Evolutionary conservation across 2,113 vertebrate species (phyloP), one percentile per base, ranked within the genome.

Genomic region (Pyxicephalus adspersus): DNA sequence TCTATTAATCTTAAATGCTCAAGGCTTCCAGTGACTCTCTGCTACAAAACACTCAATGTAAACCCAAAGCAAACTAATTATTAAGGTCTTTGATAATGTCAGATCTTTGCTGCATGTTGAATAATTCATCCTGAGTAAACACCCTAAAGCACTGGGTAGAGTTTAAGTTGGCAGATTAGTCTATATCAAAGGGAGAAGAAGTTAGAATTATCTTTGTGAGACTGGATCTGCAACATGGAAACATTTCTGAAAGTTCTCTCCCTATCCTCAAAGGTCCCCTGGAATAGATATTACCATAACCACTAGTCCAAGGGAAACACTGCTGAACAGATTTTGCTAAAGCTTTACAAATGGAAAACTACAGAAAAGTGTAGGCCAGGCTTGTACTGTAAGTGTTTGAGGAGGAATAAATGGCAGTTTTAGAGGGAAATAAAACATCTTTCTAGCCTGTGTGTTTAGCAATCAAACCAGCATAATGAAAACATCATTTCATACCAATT

Each of bases 81-180:
- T 64, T 77, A 50, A 77, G 75, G 60, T 52, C 45, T 77, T 65
- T 77, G 75, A 77, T 77, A 77, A 64, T 65, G 75, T 77, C 34
- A 54, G 45, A 77, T 50, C 61, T 50, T 64, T 23, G 25, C 75
- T 65, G 61, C 34, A 51, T 63, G 19, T 45, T 64, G 45, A 77
- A 77, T 77, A 64, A 77, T 77, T 77, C 61, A 77, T 64, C 18
- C 45, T 77, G 65, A 64, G 45, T 77, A 77, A 77, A 77, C 61
- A 64, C 45, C 75, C 75, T 29, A 64, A 77, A 77, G 75, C 45
- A 29, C 45, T 22, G 60, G 61, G 34, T 54, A 64, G 18, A 45
- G 38, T 77, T 77, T 51, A 31, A 15, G 50, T 64, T 77, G 61
- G 45, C 75, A 64, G 75, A 77, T 65, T 63, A n/a, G 45, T 29